Conservation (phyloP, 2,113 vertebrate species). For the Sardina pilchardus region DNA sequence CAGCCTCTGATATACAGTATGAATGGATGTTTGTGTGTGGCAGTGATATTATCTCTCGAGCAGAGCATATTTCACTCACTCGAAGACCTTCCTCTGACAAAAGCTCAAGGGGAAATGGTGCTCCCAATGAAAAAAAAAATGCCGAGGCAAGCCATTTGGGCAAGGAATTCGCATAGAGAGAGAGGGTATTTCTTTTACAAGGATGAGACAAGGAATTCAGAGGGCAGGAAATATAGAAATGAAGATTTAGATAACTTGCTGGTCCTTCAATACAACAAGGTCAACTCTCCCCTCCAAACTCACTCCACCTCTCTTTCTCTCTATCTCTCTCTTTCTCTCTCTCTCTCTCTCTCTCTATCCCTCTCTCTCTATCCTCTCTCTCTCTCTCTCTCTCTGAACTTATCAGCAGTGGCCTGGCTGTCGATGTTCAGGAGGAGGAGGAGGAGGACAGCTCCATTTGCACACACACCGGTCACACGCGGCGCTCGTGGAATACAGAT, state of each 20-base stretch:
- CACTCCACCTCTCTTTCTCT: not conserved
- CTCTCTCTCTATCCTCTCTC: conserved; percentile 8
- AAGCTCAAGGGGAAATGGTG: not conserved
- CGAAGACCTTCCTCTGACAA: not conserved
- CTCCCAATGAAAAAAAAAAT: not conserved
- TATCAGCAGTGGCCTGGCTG: conserved; percentile 19
- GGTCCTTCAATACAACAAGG: conserved; percentile 1
- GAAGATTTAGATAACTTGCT: not conserved
- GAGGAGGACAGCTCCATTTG: conserved; percentile 41
- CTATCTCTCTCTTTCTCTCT: conserved; percentile 4
- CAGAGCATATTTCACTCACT: not conserved
- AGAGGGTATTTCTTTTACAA: not conserved
- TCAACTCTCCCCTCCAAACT: not conserved
- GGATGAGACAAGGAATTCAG: not conserved
- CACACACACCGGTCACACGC: conserved; percentile 27
- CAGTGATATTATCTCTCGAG: not conserved
- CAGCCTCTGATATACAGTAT: not conserved
- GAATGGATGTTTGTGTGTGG: not conserved
- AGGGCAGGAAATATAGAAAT: not conserved
- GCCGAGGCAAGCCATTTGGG: not conserved
- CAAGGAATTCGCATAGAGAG: not conserved
- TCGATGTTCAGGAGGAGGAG: conserved; percentile 26
- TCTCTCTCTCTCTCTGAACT: not conserved
- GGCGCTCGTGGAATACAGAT: conserved; percentile 44
- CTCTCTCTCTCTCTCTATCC: not conserved